Conservation (phyloP, 1,140 invertebrate species). For the Caerostris darwini region DNA sequence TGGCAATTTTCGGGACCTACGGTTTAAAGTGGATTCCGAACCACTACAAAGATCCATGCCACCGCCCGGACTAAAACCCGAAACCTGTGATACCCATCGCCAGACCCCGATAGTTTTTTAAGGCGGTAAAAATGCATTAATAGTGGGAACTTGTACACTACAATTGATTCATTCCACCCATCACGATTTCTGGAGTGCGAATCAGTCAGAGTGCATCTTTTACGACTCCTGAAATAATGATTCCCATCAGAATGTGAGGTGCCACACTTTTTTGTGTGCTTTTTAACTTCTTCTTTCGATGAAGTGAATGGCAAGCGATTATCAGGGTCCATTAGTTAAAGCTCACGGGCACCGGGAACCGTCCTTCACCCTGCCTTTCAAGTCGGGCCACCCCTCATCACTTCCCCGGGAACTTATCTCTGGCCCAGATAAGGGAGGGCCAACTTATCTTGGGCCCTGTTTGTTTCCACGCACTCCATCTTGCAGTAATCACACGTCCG, state of each 20-base stretch:
- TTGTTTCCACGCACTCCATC: conserved; percentile 68
- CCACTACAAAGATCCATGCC: too few species aligned
- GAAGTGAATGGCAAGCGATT: conserved; percentile 48
- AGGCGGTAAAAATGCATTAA: too few species aligned
- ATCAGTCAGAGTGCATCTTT: neutral
- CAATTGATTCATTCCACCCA: too few species aligned
- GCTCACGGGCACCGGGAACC: neutral
- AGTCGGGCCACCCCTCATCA: neutral
- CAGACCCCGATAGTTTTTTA: too few species aligned
- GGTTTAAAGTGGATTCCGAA: too few species aligned
- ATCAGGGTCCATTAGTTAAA: conserved; percentile 65
- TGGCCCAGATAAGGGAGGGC: conserved; percentile 53
- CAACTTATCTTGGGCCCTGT: conserved; percentile 65
- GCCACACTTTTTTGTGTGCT: neutral
- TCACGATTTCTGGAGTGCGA: neutral
- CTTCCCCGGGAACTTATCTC: conserved; percentile 47
- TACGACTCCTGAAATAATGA: neutral
- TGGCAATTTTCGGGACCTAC: too few species aligned
- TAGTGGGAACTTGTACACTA: too few species aligned
- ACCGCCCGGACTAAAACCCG: too few species aligned
- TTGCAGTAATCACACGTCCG: conserved; percentile 74
- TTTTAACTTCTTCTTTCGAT: conserved; percentile 11
- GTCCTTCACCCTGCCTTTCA: neutral
- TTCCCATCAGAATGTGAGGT: neutral
- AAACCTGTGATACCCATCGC: too few species aligned